Base-by-base conservation (phyloP, 2,797 vertebrate species). In the Sciaenops ocellatus region DNA sequence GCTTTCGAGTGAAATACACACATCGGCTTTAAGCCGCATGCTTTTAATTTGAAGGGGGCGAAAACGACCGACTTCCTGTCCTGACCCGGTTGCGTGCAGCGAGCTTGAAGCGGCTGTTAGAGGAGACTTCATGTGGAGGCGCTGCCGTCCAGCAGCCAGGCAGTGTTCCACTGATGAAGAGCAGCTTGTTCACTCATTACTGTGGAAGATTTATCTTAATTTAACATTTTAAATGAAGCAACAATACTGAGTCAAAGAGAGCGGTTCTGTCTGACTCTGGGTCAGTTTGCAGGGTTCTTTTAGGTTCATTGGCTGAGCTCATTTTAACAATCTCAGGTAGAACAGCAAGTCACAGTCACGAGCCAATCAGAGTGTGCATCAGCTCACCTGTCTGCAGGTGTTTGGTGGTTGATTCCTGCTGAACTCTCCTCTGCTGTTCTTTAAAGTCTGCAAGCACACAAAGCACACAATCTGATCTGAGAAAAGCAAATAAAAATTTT, bases 41-140 rank as follows among this genome's bases (percentile, higher is more conserved):
- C 60, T 65, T 84, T 92, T 87, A 91, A 0, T 82, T 73, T 85
- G 61, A 77, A 84, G 30, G 2, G 34, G 34, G 8, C 8, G 34
- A 1, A 0, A 1, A 1, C 5, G 0, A 2, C 0, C 0, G 0
- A 20, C 26, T 69, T 89, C 82, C 79, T 44, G 73, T 34, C 17
- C 0, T 6, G 71, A 20, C 4, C 4, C 5, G 7, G 15, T 12
- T n/a, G 17, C 22, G 12, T 61, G 47, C 15, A 1, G 38, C 44
- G 0, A 46, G 8, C 51, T 85, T 76, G 0, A 54, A 42, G 64
- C 1, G 6, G 48, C 18, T n/a, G 2, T 78, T 28, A 34, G 12
- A 22, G 30, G 16, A 0, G 22, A 24, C 79, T 83, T 76, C 75
- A 75, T 67, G 28, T 18, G 62, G 71, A 20, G 69, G 65, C 62